Percentiles rank a stretch among this genome's conserved stretches.
Conservation (phyloP, 2,888 invertebrate species). For the Amiota mariae region DNA sequence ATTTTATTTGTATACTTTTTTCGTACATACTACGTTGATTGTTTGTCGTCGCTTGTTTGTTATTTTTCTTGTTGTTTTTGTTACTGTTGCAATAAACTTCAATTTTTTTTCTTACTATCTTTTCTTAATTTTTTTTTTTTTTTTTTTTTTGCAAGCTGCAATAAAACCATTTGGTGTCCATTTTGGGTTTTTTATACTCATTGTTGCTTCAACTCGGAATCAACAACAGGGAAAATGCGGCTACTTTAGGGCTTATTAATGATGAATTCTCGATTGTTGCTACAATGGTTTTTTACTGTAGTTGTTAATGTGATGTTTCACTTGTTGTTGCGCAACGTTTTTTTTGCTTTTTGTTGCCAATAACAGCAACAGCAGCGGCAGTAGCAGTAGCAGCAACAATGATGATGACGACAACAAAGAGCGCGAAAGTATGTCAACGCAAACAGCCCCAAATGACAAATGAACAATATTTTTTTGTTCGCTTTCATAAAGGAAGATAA, state of each 20-base stretch:
- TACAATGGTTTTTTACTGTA: slow-evolving; percentile 35
- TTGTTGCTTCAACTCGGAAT: slow-evolving; percentile 21
- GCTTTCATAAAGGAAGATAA: background rate
- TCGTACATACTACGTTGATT: slow-evolving; percentile 24
- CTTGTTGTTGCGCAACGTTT: slow-evolving; percentile 45
- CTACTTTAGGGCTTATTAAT: slow-evolving; percentile 71
- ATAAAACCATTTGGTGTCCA: slow-evolving; percentile 59
- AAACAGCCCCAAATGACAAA: slow-evolving; percentile 70
- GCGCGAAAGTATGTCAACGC: slow-evolving; percentile 72
- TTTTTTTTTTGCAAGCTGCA: slow-evolving; percentile 57
- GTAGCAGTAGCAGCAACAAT: slow-evolving; percentile 44
- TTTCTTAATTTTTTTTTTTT: slow-evolving; percentile 15
- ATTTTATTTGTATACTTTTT: slow-evolving; percentile 40
- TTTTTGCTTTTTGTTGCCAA: slow-evolving; percentile 21
- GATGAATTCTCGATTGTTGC: slow-evolving; percentile 66
- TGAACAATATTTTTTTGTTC: slow-evolving; percentile 61
- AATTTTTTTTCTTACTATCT: slow-evolving; percentile 32
- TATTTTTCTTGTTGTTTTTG: slow-evolving; percentile 23
- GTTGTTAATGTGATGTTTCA: slow-evolving; percentile 47
- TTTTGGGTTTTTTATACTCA: slow-evolving; percentile 55
- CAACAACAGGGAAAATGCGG: slow-evolving; percentile 51
- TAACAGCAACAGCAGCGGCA: slow-evolving; percentile 40
- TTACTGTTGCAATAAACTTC: slow-evolving; percentile 39
- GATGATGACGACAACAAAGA: slow-evolving; percentile 63
- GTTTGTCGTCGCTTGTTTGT: slow-evolving; percentile 27